phyloP scores from a whole-genome alignment of 1,140 invertebrate genomes.

The Wiebesia pumilae region DNA sequence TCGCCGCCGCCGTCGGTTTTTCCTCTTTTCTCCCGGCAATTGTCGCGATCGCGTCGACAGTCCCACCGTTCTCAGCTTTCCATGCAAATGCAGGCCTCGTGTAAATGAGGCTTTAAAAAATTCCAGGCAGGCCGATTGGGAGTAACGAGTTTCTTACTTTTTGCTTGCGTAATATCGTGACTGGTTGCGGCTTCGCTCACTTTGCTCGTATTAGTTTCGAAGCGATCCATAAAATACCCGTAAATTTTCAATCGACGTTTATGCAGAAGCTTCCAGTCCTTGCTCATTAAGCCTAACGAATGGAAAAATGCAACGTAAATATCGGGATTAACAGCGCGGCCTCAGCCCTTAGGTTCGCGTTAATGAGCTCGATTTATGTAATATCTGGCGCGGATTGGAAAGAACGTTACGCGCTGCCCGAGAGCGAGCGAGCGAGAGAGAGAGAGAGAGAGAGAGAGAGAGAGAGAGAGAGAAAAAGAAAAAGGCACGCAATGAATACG shows the following conservation, averaged over 20 bases:
- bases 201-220: background rate
- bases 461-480: background rate
- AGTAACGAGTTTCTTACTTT: conserved; percentile 6
- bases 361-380: background rate
- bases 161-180: background rate
- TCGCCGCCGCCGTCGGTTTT: too few relatives aligned
- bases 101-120: background rate
- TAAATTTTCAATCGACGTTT: background rate
- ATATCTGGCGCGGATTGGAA: too few relatives aligned
- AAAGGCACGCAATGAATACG: background rate
- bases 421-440: background rate
- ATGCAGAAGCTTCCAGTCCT: background rate
- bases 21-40: background rate
- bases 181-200: background rate
- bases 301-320: background rate
- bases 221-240: background rate
- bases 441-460: background rate
- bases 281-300: background rate
- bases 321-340: background rate
- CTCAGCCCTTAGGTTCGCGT: background rate
- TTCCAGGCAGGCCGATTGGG: background rate
- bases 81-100: conserved; percentile 11
- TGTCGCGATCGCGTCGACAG: background rate
- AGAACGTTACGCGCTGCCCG: background rate
- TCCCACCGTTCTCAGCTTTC: background rate